phyloP scores from a whole-genome alignment of 2,888 invertebrate species.

The Halocaridina rubra region DNA sequence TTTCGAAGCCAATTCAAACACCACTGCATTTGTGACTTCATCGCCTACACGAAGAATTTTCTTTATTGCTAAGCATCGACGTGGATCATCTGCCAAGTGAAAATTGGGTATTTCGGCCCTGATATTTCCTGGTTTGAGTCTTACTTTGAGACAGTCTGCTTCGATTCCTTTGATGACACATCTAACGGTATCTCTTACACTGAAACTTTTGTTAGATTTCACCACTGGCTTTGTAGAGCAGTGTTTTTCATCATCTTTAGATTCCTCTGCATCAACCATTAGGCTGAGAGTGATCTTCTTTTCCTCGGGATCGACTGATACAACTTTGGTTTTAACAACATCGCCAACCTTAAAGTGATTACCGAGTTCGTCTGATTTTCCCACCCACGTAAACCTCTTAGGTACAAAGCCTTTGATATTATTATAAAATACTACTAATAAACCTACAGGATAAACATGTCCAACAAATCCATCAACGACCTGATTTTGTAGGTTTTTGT shows the following conservation, averaged over 20 bases:
- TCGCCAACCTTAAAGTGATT: constrained; percentile 4
- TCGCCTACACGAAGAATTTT: neutral
- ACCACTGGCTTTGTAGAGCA: neutral
- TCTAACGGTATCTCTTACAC: constrained; percentile 3
- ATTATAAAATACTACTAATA: constrained; percentile 13
- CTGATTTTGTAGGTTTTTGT: neutral
- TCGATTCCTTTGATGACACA: constrained; percentile 15
- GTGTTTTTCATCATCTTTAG: neutral
- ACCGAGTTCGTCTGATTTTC: neutral
- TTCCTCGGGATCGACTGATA: constrained; percentile 1
- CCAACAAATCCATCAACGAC: constrained; percentile 23
- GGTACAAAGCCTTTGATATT: constrained; percentile 45
- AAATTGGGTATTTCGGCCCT: constrained; percentile 14
- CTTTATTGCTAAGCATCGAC: neutral
- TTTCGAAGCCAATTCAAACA: neutral
- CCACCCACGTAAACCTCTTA: neutral
- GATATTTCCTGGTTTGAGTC: neutral
- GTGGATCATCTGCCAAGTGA: constrained; percentile 20
- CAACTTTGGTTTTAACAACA: constrained; percentile 15
- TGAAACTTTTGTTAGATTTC: neutral
- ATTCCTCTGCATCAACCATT: neutral
- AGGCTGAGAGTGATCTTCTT: constrained; percentile 25
- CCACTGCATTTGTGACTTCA: constrained; percentile 37
- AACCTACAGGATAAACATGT: neutral
- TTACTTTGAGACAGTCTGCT: neutral